These are phyloP conservation scores for Nothoprocta pentlandii DNA, from an alignment of 2,113 vertebrate species.

Conservation along the genomic window DNA sequence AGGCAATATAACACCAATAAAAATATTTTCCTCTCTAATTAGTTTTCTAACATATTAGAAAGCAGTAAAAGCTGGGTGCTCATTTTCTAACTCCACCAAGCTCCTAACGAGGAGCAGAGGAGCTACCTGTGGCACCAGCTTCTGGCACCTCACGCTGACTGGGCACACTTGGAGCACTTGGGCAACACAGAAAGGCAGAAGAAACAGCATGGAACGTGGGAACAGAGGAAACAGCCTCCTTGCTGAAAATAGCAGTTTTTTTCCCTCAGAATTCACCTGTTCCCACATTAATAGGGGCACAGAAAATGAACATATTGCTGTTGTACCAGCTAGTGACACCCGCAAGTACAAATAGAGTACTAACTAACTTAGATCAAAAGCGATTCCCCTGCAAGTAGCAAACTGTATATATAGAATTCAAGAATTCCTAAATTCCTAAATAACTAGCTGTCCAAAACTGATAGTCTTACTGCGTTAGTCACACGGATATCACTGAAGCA, in stretches of 20 bases:
- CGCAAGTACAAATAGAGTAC: not conserved
- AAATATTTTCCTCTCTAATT: not conserved
- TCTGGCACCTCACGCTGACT: not conserved
- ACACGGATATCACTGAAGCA: not conserved
- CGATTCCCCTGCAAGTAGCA: too few species aligned
- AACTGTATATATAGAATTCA: too few species aligned
- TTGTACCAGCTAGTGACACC: not conserved
- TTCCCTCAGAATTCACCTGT: not conserved
- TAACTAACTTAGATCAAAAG: too few species aligned
- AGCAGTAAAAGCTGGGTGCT: not conserved
- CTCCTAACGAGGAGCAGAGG: not conserved
- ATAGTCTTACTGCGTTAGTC: not conserved
- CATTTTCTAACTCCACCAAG: not conserved
- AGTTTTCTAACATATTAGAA: not conserved
- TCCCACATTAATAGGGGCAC: fast-evolving
- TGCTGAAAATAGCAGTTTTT: not conserved
- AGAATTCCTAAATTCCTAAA: too few species aligned
- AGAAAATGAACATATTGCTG: not conserved
- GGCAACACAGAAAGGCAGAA: not conserved
- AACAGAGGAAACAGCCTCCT: not conserved
- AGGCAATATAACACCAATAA: not conserved
- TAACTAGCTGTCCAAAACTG: not conserved
- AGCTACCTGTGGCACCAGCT: not conserved
- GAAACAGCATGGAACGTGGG: not conserved
- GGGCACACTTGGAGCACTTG: fast-evolving